Evolutionary conservation across 2,113 vertebrate genomes (phyloP).

Genomic region (Barbus barbus): DNA sequence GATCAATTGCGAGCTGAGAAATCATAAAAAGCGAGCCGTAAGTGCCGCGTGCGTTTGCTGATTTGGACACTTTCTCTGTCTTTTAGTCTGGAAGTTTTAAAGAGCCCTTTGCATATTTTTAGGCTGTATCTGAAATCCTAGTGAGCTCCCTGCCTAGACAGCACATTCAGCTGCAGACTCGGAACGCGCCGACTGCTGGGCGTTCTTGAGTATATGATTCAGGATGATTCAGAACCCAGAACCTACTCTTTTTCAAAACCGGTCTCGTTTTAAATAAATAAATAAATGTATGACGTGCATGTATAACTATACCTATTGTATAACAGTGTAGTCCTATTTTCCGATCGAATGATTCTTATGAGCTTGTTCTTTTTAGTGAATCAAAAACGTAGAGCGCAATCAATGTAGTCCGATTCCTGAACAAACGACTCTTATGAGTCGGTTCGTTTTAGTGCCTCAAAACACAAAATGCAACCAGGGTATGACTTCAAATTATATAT

Average conservation of each 20-base stretch:
- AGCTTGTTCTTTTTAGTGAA: constrained; percentile 6
- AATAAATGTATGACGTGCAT: neutral
- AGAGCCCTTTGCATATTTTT: constrained; percentile 54
- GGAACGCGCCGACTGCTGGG: neutral
- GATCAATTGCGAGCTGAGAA: constrained; percentile 89
- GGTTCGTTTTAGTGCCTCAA: neutral
- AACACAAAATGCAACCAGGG: neutral
- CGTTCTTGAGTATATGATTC: neutral
- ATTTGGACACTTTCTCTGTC: constrained; percentile 66
- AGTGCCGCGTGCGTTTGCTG: constrained; percentile 75
- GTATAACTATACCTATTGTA: neutral
- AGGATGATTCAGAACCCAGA: neutral
- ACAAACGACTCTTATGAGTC: neutral
- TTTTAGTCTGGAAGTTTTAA: constrained; percentile 57
- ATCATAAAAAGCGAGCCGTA: constrained; percentile 81
- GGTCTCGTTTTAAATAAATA: neutral
- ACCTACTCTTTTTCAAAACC: neutral
- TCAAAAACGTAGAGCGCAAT: neutral
- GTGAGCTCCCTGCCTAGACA: neutral
- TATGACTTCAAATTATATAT: neutral
- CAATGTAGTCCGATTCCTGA: neutral
- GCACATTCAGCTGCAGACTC: constrained; percentile 29
- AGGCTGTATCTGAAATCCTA: constrained; percentile 34
- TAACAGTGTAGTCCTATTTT: neutral
- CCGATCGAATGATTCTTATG: neutral